Evolutionary conservation across 2,888 invertebrate genomes (phyloP), one percentile per base, ranked within the genome.

Genomic region (Argyra leucocephala): DNA sequence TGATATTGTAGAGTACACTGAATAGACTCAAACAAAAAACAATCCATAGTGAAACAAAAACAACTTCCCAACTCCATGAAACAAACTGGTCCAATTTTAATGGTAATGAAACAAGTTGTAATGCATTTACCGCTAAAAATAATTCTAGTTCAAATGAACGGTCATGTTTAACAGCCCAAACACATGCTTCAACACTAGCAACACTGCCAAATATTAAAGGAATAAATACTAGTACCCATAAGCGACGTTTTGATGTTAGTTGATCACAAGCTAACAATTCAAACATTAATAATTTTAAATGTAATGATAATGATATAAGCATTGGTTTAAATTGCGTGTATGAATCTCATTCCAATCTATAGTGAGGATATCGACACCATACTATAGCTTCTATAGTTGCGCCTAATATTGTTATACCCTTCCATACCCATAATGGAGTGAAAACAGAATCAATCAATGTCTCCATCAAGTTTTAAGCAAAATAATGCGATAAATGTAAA

Each of bases 161-260:
- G 78, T 98, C 97, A 81, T 98, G 96, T 81, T 97, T 96, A 22
- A 98, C 93, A 63, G 97, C 94, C 98, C 98, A 99, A 73, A 99
- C 93, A 76, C 91, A 96, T 68, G 97, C 93, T 63, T 96, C 95
- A 73, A 99, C 95, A 66, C 97, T 96, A 57, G 97, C 90, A 72
- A 98, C 91, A 69, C 96, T 95, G 75, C 97, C 92, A 80, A 96
- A 95, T 78, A 98, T 93, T 69, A 99, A 82, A 12, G 98, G 98
- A 79, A 96, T 93, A 80, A 98, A 93, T 74, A 93, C 92, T 70
- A 93, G 83, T 73, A 93, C 93, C 94, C 94, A 94, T 69, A 89
- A 81, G 80, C 92, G 91, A 70, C 92, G 85, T 12, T 85, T 83
- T 0, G 92, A 91, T 72, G 95, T 92, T 71, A 98, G 82, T 81